Base-by-base conservation (phyloP, 2,797 vertebrate species). In the Catostomus latipinnis region DNA sequence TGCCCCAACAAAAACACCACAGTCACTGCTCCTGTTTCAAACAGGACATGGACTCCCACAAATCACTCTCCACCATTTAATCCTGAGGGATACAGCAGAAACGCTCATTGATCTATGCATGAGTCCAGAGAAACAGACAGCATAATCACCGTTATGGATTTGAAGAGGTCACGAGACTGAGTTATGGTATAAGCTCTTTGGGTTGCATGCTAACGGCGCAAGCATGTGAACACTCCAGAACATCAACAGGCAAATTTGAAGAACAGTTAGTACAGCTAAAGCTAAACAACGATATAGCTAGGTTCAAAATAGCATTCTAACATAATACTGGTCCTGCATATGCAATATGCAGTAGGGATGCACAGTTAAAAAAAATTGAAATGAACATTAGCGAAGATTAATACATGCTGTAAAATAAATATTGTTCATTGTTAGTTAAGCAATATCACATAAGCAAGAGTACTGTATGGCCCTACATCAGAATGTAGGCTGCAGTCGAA, bases 61-160 rank as follows among this genome's bases (percentile, higher is more conserved):
- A 68, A 67, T 49, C 53, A 49, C 53, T 34, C 22, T 57, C 62
- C 52, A 50, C 11, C 4, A 18, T 56, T 57, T n/a, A 1, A 45
- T 67, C 62, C 62, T 22, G 34, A 16, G 74, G 62, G 52, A 76
- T 49, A n/a, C 22, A 10, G 48, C 46, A 77, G 63, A 77, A 61
- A 58, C 10, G 18, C 43, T 10, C 22, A 54, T 46, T 66, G 61
- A 76, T 69, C 53, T 45, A 49, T 14, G 10, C 63, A 43, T 69
- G 56, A 70, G 14, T 58, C 45, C 16, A 77, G 65, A 77, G 49
- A 68, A 68, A 61, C 63, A 60, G 13, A 61, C 75, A 68, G 18
- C 61, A 67, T 8, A 0, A 57, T 18, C 50, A 65, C 53, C 14
- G 1, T 66, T 67, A 76, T 76, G 66, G 74, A 76, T 67, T 7